Conservation (phyloP, 53 echinoderm and acorn worm species). For the Actinopyga echinites region DNA sequence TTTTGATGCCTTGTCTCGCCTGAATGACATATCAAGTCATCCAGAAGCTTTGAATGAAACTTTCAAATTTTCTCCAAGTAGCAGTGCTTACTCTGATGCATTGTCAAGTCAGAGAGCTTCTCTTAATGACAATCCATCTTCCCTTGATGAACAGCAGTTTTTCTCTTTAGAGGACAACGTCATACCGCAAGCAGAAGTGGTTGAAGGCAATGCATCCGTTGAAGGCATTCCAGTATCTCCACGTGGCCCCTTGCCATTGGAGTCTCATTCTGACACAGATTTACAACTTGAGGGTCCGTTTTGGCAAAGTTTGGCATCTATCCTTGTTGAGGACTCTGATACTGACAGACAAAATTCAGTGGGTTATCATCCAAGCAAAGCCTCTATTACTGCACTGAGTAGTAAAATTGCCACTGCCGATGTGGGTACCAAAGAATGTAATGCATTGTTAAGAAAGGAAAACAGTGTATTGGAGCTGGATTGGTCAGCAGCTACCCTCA, state of each 20-base stretch:
- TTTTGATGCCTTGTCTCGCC: not conserved
- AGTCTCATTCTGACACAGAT: constrained; percentile 12
- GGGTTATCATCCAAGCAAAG: not conserved
- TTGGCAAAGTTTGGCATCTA: constrained; percentile 22
- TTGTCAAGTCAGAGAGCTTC: constrained; percentile 3
- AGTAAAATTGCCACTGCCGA: not conserved
- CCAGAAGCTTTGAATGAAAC: not conserved
- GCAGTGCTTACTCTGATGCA: constrained; percentile 5
- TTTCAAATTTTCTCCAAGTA: not conserved
- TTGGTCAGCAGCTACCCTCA: constrained; percentile 78
- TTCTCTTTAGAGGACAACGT: not conserved
- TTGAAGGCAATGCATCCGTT: constrained; percentile 4
- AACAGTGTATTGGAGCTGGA: constrained; percentile 59
- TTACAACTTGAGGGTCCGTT: constrained; percentile 13
- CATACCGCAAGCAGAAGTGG: not conserved
- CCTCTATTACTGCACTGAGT: not conserved
- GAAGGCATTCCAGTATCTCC: not conserved
- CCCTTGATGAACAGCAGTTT: constrained; percentile 10
- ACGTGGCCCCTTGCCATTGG: not conserved
- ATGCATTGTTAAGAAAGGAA: not conserved
- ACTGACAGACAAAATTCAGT: not conserved
- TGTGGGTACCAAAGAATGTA: constrained; percentile 5
- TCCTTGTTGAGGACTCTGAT: constrained; percentile 22
- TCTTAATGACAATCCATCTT: not conserved
- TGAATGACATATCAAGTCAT: not conserved